Evolutionary conservation across 2,797 vertebrate genomes (phyloP), one percentile per base, ranked within the genome.

Genomic region (Hippocampus kuda): DNA sequence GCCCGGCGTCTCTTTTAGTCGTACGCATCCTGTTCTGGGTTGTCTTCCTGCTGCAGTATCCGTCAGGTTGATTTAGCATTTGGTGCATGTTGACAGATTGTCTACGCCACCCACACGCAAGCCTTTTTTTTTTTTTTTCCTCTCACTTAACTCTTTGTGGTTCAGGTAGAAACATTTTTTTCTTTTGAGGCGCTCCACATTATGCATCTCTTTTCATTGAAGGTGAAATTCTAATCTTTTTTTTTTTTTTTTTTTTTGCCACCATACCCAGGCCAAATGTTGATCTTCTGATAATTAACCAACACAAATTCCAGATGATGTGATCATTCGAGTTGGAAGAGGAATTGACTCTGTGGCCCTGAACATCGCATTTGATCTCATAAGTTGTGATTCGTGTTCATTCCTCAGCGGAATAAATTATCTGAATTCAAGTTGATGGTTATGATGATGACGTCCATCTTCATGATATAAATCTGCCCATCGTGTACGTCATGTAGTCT

Each of bases 51-150:
- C 27, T 63, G 24, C 57, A 70, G 68, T 62, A 72, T 76, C 76
- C 66, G 74, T 73, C 27, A 42, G 70, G 72, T 79, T 79, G 72
- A 81, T 74, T 76, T 70, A 70, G 64, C 54, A 56, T 79, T 79
- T 60, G 56, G 59, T 77, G 59, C 72, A 72, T 70, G 72, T 68
- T 75, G 70, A 80, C 80, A 77, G 71, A 79, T 68, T 75, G 68
- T 70, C 74, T 56, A 67, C 73, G 77, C 73, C 75, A 60, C 72
- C 75, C 72, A 77, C 77, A 72, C 13, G 10, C 62, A 70, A 66
- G 77, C 66, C 42, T 12, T 5, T 72, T 70, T 30, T 26, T 42
- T 44, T 44, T 44, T 44, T 44, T 34, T 15, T 3, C 30, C 3
- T 42, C 73, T 70, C 73, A 72, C 30, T 72, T 64, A 66, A 61